Conservation (phyloP, 2,888 invertebrate species). For the Agrilus mali region DNA sequence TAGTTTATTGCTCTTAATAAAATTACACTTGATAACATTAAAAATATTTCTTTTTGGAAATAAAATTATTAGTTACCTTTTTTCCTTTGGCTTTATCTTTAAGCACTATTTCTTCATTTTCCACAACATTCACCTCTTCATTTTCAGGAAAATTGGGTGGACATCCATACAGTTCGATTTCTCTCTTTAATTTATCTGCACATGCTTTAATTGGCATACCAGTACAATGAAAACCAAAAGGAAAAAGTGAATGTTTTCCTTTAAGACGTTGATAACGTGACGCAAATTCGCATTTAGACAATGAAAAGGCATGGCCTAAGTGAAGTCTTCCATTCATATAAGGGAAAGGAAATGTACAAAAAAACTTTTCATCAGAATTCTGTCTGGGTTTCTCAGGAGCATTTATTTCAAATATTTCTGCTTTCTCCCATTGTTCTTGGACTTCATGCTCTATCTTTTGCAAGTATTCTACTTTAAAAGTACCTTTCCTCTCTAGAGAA, state of each 20-base stretch:
- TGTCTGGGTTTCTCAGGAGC: constrained; percentile 51
- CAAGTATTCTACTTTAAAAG: constrained; percentile 90
- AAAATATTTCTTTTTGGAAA: not conserved
- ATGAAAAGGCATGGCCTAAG: constrained; percentile 92
- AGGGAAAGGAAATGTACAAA: constrained; percentile 94
- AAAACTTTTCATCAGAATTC: constrained; percentile 63
- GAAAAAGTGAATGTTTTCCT: constrained; percentile 85
- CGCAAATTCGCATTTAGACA: constrained; percentile 97
- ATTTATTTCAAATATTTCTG: constrained; percentile 71
- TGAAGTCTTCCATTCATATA: constrained; percentile 99
- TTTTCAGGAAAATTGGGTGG: constrained; percentile 81
- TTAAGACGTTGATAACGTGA: constrained; percentile 82
- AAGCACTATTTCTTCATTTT: constrained; percentile 42
- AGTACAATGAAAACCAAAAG: constrained; percentile 97
- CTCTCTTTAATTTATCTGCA: constrained; percentile 91
- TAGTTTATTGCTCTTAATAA: too few relatives aligned
- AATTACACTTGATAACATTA: too few relatives aligned
- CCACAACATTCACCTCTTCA: constrained; percentile 33
- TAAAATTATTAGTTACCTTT: constrained; percentile 37
- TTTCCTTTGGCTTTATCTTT: constrained; percentile 89
- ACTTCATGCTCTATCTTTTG: constrained; percentile 78
- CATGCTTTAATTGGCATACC: constrained; percentile 99
- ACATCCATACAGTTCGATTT: constrained; percentile 82
- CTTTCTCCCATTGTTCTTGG: constrained; percentile 74
- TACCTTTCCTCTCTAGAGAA: constrained; percentile 67